Conservation (phyloP, 1,140 invertebrate species). For the Caerostris extrusa region DNA sequence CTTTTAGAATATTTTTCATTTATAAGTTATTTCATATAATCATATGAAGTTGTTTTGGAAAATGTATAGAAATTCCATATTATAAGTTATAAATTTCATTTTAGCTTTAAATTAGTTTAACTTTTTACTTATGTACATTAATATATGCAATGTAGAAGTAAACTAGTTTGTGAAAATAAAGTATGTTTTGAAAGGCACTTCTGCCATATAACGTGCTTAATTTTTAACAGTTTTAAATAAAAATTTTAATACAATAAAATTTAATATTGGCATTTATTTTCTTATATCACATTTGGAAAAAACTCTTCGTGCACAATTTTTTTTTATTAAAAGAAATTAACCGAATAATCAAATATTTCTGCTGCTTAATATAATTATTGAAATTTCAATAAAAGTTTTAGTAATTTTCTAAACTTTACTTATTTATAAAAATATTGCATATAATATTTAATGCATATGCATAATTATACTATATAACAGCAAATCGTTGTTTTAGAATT, state of each 20-base stretch:
- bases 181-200: conserved; percentile 44
- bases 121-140: conserved; percentile 13
- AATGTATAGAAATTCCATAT: neutral
- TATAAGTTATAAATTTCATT: neutral
- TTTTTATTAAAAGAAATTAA: neutral
- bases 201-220: conserved; percentile 30
- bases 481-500: conserved; percentile 59
- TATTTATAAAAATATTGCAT: conserved; percentile 53
- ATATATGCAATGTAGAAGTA: neutral
- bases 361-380: neutral
- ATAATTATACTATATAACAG: conserved; percentile 48
- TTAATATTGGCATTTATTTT: neutral
- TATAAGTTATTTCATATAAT: neutral
- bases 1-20: neutral
- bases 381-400: conserved; percentile 16
- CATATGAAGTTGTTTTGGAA: neutral
- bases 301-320: neutral
- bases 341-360: neutral
- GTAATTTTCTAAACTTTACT: conserved; percentile 15
- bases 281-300: neutral
- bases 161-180: conserved; percentile 24
- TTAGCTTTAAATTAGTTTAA: neutral
- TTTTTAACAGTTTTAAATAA: neutral
- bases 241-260: neutral
- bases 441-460: conserved; percentile 47